phyloP scores from a whole-genome alignment of 2,797 vertebrate species.

The Selene dorsalis region DNA sequence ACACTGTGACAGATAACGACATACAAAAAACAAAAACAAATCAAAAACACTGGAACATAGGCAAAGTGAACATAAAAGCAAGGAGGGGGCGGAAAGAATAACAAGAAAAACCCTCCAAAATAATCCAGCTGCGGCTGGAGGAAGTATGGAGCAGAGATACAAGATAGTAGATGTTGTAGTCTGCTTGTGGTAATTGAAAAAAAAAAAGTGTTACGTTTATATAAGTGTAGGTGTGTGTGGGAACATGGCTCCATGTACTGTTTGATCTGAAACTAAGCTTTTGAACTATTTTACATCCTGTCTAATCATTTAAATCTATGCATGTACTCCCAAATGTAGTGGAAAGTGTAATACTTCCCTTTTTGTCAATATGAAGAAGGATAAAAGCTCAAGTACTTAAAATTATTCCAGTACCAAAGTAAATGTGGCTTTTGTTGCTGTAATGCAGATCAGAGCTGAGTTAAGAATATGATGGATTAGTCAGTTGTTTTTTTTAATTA shows the following conservation, averaged over 20 bases:
- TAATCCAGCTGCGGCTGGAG: background rate
- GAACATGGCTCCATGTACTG: background rate
- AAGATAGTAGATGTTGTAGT: background rate
- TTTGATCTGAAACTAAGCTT: too few species aligned
- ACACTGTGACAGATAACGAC: slow-evolving; percentile 6
- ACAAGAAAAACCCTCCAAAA: slow-evolving; percentile 4
- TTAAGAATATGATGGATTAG: background rate
- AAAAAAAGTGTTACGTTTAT: background rate
- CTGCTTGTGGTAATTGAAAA: background rate
- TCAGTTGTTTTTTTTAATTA: too few species aligned
- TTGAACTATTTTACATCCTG: too few species aligned
- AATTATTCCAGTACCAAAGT: background rate
- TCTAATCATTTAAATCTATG: too few species aligned
- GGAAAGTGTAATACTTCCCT: background rate
- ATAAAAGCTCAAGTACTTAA: background rate
- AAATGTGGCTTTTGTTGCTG: background rate
- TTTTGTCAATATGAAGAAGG: background rate
- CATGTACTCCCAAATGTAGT: background rate
- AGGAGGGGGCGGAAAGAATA: slow-evolving; percentile 16
- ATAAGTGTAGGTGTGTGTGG: background rate
- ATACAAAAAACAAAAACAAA: too few species aligned
- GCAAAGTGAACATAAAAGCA: background rate
- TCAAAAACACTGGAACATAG: background rate
- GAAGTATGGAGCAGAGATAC: background rate
- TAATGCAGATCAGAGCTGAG: background rate